Conservation (phyloP, 2,797 vertebrate species). For the Aplochiton taeniatus region DNA sequence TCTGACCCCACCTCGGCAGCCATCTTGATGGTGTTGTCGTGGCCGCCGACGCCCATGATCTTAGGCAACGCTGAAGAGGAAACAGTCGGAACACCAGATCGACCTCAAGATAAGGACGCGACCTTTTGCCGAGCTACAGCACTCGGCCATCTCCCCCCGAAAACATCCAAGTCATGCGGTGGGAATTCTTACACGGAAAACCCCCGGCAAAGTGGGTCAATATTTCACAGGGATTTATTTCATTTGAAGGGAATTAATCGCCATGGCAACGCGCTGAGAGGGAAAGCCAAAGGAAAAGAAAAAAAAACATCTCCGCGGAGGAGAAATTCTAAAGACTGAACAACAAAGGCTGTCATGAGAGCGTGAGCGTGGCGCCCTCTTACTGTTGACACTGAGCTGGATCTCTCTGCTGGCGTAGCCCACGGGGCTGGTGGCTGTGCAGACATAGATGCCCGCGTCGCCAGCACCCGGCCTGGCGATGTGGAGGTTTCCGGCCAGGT, state of each 20-base stretch:
- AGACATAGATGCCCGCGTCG: constrained; percentile 84
- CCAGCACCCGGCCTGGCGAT: constrained; percentile 68
- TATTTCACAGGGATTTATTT: too few relatives aligned
- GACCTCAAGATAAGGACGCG: too few relatives aligned
- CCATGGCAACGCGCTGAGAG: too few relatives aligned
- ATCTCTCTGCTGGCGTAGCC: constrained; percentile 85
- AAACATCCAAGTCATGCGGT: too few relatives aligned
- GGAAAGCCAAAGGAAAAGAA: too few relatives aligned
- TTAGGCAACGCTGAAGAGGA: constrained; percentile 79
- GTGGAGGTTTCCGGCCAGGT: constrained; percentile 75
- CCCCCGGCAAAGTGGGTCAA: too few relatives aligned
- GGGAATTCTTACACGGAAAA: too few relatives aligned
- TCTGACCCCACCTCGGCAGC: constrained; percentile 80
- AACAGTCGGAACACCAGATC: constrained; percentile 16
- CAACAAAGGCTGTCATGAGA: constrained; percentile 5
- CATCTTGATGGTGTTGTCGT: constrained; percentile 58
- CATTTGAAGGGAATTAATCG: too few relatives aligned
- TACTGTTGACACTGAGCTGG: constrained; percentile 89
- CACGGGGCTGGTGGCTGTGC: constrained; percentile 84
- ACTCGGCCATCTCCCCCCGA: too few relatives aligned
- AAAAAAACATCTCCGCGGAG: too few relatives aligned
- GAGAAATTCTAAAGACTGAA: constrained; percentile 23
- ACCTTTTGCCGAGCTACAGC: too few relatives aligned
- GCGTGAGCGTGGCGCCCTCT: constrained; percentile 53
- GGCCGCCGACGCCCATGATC: constrained; percentile 69